Evolutionary conservation across 2,797 vertebrate species (phyloP).

Genomic region (Crenichthys baileyi): DNA sequence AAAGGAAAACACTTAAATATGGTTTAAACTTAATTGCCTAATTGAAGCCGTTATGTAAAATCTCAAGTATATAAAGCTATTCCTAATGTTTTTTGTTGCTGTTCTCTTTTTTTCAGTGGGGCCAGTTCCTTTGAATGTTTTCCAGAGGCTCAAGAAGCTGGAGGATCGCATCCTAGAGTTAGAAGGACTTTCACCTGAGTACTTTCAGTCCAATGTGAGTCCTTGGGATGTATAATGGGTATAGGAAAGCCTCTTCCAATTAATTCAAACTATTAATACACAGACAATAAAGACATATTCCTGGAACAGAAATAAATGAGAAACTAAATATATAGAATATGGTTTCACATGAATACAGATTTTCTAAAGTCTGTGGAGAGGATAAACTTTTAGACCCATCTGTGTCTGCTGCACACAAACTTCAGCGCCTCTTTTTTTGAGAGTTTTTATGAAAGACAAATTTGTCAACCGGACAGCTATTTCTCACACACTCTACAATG

Average conservation of each 20-base stretch:
- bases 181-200: slow-evolving; percentile 98
- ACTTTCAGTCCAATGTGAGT: slow-evolving; percentile 95
- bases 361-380: background rate
- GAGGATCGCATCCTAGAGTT: slow-evolving; percentile 98
- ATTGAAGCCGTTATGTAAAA: background rate
- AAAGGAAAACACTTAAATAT: background rate
- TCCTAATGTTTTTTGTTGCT: slow-evolving; percentile 14
- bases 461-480: background rate
- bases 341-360: background rate
- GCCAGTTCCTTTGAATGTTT: slow-evolving; percentile 92
- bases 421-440: background rate
- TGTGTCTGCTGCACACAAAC: background rate
- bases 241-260: slow-evolving; percentile 10
- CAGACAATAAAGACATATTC: background rate
- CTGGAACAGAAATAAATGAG: background rate
- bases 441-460: background rate
- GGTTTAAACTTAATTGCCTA: background rate
- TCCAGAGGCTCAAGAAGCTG: slow-evolving; percentile 95
- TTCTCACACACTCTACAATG: background rate
- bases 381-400: background rate
- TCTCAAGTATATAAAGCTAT: background rate
- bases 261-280: slow-evolving; percentile 11
- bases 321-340: background rate
- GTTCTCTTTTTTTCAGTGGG: slow-evolving; percentile 78
- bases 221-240: slow-evolving; percentile 29